Evolutionary conservation across 2,113 vertebrate species (phyloP).

Genomic region (Kryptolebias marmoratus): DNA sequence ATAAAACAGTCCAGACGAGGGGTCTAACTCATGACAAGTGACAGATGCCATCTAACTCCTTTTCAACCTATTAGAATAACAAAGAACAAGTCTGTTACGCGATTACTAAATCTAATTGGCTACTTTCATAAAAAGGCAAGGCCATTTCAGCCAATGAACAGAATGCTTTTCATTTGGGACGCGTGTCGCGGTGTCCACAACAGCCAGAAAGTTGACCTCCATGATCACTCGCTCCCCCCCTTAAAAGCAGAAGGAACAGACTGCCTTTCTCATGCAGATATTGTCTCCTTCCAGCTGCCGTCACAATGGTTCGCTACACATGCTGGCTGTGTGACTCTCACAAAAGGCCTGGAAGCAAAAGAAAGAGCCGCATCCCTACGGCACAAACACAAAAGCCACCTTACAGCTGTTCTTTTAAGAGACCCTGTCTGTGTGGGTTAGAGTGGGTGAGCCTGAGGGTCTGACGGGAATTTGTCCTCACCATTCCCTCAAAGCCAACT

Average conservation of each 20-base stretch:
- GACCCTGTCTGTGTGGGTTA: constrained; percentile 7
- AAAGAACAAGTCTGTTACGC: constrained; percentile 68
- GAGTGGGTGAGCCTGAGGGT: constrained; percentile 16
- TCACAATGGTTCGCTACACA: constrained; percentile 76
- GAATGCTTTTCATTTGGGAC: constrained; percentile 45
- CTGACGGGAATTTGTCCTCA: constrained; percentile 81
- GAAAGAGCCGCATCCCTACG: constrained; percentile 49
- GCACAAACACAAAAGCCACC: constrained; percentile 67
- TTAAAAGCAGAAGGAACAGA: constrained; percentile 72
- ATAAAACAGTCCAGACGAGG: constrained; percentile 27
- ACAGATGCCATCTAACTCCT: constrained; percentile 58
- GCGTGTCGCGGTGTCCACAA: constrained; percentile 27
- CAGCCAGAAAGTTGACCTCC: constrained; percentile 66
- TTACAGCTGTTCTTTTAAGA: constrained; percentile 68
- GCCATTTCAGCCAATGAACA: constrained; percentile 65
- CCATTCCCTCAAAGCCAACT: constrained; percentile 99
- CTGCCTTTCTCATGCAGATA: constrained; percentile 82
- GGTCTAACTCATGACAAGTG: constrained; percentile 36
- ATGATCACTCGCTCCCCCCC: constrained; percentile 53
- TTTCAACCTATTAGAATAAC: constrained; percentile 61
- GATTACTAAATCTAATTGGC: constrained; percentile 53
- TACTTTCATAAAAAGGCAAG: constrained; percentile 54
- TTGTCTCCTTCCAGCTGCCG: constrained; percentile 77
- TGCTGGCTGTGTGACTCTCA: constrained; percentile 74
- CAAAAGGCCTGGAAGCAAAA: constrained; percentile 70